Base-by-base conservation (phyloP, 2,888 invertebrate genomes). In the Lasioglossum zephyrum region DNA sequence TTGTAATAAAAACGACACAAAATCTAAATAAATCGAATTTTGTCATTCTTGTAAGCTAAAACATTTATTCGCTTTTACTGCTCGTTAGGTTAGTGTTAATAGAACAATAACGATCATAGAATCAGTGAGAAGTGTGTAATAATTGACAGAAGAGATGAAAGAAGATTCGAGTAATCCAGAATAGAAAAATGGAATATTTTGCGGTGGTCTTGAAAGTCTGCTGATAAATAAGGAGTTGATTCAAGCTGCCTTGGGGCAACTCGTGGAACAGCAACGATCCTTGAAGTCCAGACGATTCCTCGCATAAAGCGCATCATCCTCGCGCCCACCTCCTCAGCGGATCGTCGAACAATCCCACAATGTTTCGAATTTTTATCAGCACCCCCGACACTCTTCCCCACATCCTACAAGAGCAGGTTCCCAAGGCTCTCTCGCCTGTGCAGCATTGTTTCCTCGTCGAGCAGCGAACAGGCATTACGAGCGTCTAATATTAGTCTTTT, bases 401-500 rank as follows among this genome's bases (percentile, higher is more conserved):
- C 22, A 4, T 11, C 39, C n/a, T 39, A 22, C 26, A 6, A 44
- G 16, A n/a, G 41, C 70, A 22, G 70, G 47, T 63, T 76, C 63
- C 63, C 63, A 76, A 31, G 49, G 9, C 75, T 70, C 69, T 39
- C 69, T 69, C 39, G 41, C 13, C 70, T 41, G 70, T 8, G 36
- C 66, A 13, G 70, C 70, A 70, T 70, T 70, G 70, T 70, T 70
- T 70, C 70, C 66, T 41, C 74, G 82, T 16, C 63, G 16, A 31
- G 16, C 82, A 76, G 82, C 78, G 78, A 80, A 77, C 79, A 73
- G 57, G 60, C 73, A 77, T 73, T 78, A 78, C 53, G n/a, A n/a
- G 11, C 87, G 73, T 36, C 75, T 85, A 85, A 87, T 87, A 79
- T 81, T 75, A 82, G 82, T 85, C 79, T 82, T 85, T 79, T 44